These are phyloP conservation scores for Odontothrips loti DNA, from an alignment of 2,888 invertebrate genomes.

Conservation along the genomic window DNA sequence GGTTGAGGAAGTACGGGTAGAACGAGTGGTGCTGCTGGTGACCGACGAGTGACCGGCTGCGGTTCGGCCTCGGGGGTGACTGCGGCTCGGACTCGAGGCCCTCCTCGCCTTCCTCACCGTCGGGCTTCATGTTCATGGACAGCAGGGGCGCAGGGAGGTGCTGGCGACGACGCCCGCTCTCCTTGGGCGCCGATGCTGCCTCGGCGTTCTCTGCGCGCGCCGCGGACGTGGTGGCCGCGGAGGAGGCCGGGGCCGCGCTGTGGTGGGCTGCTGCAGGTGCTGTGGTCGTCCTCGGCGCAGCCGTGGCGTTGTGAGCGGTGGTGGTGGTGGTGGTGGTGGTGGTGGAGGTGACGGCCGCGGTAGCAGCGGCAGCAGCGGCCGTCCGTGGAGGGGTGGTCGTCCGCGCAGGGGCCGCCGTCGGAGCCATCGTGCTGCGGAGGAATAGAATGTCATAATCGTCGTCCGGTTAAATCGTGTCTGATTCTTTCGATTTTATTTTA, in stretches of 20 bases:
- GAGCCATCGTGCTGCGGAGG: background rate
- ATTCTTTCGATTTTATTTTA: no score
- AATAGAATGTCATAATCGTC: background rate
- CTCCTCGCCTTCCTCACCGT: background rate
- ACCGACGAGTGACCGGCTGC: slow-evolving; percentile 49
- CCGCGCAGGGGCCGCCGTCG: background rate
- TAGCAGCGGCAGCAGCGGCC: no score
- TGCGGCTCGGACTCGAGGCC: slow-evolving; percentile 11
- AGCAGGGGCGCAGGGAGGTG: slow-evolving; percentile 7
- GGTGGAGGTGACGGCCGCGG: no score
- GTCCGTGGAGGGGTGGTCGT: background rate
- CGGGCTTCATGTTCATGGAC: slow-evolving; percentile 24
- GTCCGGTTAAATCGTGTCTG: no score
- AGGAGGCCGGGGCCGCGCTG: background rate
- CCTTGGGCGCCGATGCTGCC: slow-evolving; percentile 5
- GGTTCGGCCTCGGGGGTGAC: slow-evolving; percentile 45
- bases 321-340: background rate
- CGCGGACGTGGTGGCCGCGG: background rate
- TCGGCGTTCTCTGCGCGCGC: background rate
- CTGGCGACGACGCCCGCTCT: background rate
- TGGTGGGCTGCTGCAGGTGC: background rate
- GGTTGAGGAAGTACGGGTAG: slow-evolving; percentile 54
- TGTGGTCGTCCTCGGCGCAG: background rate
- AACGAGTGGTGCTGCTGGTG: slow-evolving; percentile 51
- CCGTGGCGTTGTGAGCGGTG: background rate